phyloP scores from a whole-genome alignment of 1,140 invertebrate genomes.

The Trichoplusia ni region DNA sequence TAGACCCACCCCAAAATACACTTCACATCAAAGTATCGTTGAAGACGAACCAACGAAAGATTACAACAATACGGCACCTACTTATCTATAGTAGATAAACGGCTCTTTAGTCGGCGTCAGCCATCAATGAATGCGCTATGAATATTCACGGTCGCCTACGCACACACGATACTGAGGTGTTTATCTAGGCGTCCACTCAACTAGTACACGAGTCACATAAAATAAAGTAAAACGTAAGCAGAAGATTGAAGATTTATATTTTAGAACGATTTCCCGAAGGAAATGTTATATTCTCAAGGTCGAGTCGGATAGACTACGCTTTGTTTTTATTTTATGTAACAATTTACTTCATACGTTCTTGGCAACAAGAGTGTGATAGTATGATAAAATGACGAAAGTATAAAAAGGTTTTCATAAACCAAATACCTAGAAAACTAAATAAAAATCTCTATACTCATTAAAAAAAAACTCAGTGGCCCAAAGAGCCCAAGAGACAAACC shows the following conservation, averaged over 20 bases:
- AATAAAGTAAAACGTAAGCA: neutral
- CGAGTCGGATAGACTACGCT: too few relatives aligned
- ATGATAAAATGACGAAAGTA: too few relatives aligned
- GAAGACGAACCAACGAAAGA: neutral
- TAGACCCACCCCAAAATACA: too few relatives aligned
- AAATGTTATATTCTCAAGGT: neutral
- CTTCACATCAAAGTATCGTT: too few relatives aligned
- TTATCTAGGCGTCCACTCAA: conserved; percentile 10
- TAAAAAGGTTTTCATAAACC: too few relatives aligned
- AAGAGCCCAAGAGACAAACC: too few relatives aligned
- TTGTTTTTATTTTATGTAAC: too few relatives aligned
- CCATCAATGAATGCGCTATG: conserved; percentile 33
- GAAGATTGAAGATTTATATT: neutral
- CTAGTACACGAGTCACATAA: neutral
- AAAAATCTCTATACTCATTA: too few relatives aligned
- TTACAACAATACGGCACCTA: neutral
- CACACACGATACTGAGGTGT: neutral
- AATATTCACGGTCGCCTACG: conserved; percentile 34
- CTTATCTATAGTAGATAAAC: conserved; percentile 28
- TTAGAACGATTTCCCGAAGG: neutral
- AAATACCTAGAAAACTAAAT: too few relatives aligned
- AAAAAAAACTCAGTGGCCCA: too few relatives aligned
- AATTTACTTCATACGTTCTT: too few relatives aligned
- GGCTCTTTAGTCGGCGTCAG: conserved; percentile 6
- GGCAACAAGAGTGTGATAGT: too few relatives aligned